These are phyloP conservation scores for Andrena chrysosceles DNA, from an alignment of 2,888 invertebrate genomes.

Conservation along the genomic window DNA sequence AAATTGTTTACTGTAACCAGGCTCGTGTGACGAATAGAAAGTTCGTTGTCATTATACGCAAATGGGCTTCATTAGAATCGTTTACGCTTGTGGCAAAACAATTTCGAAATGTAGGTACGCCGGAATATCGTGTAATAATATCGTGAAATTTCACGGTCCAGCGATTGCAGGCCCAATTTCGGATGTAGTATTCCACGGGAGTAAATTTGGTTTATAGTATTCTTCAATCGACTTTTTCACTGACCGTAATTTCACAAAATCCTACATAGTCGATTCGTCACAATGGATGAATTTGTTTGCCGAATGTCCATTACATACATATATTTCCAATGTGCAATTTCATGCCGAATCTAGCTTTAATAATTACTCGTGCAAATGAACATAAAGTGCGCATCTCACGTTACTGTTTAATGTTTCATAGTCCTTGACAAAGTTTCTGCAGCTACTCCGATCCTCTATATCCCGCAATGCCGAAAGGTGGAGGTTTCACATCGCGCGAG, in stretches of 20 bases:
- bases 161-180: background rate
- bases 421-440: too few relatives aligned
- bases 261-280: background rate
- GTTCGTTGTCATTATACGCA: slow-evolving; percentile 15
- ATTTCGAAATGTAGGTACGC: slow-evolving; percentile 1
- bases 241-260: background rate
- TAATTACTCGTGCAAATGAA: too few relatives aligned
- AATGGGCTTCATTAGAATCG: background rate
- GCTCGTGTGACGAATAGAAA: slow-evolving; percentile 25
- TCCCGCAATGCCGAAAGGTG: background rate
- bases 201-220: background rate
- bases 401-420: background rate
- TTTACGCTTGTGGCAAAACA: background rate
- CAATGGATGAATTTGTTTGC: background rate
- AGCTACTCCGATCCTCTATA: background rate
- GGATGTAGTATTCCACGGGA: background rate
- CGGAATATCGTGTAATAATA: background rate
- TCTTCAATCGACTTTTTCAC: background rate
- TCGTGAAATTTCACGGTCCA: background rate
- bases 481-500: background rate
- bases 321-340: too few relatives aligned
- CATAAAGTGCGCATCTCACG: background rate
- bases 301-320: background rate
- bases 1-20: slow-evolving; percentile 24
- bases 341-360: too few relatives aligned